Conservation (phyloP, 2,888 invertebrate genomes). For the Antheraea assamensis region DNA sequence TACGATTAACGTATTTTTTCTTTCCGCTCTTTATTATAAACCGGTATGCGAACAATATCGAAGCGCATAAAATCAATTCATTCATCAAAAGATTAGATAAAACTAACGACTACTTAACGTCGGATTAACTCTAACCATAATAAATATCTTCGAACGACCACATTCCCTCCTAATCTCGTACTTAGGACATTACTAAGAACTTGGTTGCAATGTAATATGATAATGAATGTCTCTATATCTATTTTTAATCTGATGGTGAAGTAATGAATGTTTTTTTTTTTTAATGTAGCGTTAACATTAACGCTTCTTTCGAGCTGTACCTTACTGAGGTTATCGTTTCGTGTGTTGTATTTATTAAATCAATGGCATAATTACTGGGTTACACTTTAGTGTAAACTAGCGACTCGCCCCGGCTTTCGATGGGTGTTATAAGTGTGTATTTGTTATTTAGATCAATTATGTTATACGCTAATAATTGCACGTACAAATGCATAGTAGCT, state of each 20-base stretch:
- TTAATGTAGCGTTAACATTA: neutral
- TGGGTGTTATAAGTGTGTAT: too few relatives aligned
- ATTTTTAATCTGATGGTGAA: neutral
- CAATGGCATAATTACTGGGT: neutral
- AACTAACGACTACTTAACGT: slow-evolving; percentile 11
- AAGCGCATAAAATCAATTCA: neutral
- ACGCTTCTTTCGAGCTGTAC: neutral
- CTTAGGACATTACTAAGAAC: slow-evolving; percentile 10
- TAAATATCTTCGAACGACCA: slow-evolving; percentile 6
- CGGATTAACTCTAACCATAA: slow-evolving; percentile 8
- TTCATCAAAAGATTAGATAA: slow-evolving; percentile 11
- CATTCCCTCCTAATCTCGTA: neutral
- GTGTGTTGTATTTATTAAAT: neutral
- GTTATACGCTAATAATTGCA: too few relatives aligned
- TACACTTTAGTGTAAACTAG: neutral
- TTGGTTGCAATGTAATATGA: slow-evolving; percentile 1
- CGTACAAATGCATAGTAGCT: too few relatives aligned
- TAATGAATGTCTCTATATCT: slow-evolving; percentile 10
- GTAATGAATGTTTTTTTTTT: slow-evolving; percentile 1
- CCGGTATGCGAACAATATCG: neutral
- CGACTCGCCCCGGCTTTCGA: too few relatives aligned
- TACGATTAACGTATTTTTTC: too few relatives aligned
- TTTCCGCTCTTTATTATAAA: too few relatives aligned
- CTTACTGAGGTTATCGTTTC: neutral
- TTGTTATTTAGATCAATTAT: too few relatives aligned